Evolutionary conservation across 1,140 invertebrate genomes (phyloP), one percentile per base, ranked within the genome.

Genomic region (Pseudomyrmex gracilis): DNA sequence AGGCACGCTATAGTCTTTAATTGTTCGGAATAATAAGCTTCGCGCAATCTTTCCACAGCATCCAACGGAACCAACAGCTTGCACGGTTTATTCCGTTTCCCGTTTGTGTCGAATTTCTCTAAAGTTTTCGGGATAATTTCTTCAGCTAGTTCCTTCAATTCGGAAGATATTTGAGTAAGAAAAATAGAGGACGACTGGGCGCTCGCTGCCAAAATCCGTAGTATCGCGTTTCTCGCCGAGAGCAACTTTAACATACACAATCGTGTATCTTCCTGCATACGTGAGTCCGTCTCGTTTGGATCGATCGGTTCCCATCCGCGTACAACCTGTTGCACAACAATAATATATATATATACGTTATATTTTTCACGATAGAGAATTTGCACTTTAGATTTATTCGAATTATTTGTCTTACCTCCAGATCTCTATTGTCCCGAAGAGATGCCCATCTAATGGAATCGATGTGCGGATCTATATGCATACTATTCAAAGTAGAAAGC

Each of bases 341-440:
- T 34, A 7, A 34, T 34, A 34, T 34, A 5, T 34, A 34, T 34
- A 5, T 34, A 34, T 7, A 34, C 5, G 34, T 34, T 34, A 83
- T 49, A 60, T 51, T 70, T n/a, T 76, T 63, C 10, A 64, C 2
- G n/a, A 49, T 57, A 2, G 34, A 85, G 34, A 85, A 77, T 51
- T 7, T 9, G 7, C 47, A 4, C 4, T 1, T 55, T 57, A 45
- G 2, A 61, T 13, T 24, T 61, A 0, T 13, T 43, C 15, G 2
- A 49, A 82, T 60, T 63, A 49, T 58, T 8, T 53, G 63, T 45
- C 80, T 84, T 90, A 94, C 92, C 85, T 94, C 92, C 66, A 96
- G 93, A 91, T 96, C 96, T 63, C 96, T 90, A 91, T 96, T 96
- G 89, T 96, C 96, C 82, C 94, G 90, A 2, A 96, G 88, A 64